Conservation (phyloP, 1,140 invertebrate genomes). For the Rhagoletis zephyria region DNA sequence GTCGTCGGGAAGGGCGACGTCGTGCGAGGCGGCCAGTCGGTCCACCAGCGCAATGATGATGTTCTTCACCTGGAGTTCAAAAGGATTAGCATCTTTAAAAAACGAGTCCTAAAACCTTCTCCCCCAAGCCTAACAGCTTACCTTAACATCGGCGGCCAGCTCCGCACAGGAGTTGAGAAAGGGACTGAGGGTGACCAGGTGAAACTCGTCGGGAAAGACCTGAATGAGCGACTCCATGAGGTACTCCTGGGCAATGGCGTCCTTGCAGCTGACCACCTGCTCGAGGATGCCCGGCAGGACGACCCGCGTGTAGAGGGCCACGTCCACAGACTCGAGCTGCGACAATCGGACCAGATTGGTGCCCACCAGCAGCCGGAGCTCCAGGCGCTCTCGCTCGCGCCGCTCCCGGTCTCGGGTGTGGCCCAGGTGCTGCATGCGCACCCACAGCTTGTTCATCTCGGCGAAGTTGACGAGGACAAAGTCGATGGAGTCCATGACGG, state of each 20-base stretch:
- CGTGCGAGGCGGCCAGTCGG: conserved; percentile 87
- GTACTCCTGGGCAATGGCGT: conserved; percentile 99
- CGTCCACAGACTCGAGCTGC: conserved; percentile 94
- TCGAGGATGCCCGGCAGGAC: conserved; percentile 94
- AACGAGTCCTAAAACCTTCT: no score
- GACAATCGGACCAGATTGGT: conserved; percentile 97
- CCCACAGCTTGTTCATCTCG: conserved; percentile 99
- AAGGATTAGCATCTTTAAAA: no score
- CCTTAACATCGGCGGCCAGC: conserved; percentile 94
- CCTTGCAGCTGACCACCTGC: conserved; percentile 96
- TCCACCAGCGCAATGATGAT: conserved; percentile 98
- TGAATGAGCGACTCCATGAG: conserved; percentile 99
- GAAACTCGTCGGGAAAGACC: conserved; percentile 99
- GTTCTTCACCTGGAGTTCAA: conserved; percentile 97
- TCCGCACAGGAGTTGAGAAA: conserved; percentile 98
- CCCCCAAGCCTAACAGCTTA: no score
- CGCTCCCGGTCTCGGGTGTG: conserved; percentile 87
- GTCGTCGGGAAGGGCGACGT: conserved; percentile 90
- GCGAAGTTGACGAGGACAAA: conserved; percentile 99
- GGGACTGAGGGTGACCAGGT: conserved; percentile 93
- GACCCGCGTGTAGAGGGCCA: conserved; percentile 91
- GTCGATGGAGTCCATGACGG: no score
- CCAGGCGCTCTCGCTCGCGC: conserved; percentile 94
- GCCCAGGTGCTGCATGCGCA: conserved; percentile 99
- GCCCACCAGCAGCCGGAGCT: conserved; percentile 93